phyloP scores from a whole-genome alignment of 2,888 invertebrate genomes.

The Brachyptera putata region DNA sequence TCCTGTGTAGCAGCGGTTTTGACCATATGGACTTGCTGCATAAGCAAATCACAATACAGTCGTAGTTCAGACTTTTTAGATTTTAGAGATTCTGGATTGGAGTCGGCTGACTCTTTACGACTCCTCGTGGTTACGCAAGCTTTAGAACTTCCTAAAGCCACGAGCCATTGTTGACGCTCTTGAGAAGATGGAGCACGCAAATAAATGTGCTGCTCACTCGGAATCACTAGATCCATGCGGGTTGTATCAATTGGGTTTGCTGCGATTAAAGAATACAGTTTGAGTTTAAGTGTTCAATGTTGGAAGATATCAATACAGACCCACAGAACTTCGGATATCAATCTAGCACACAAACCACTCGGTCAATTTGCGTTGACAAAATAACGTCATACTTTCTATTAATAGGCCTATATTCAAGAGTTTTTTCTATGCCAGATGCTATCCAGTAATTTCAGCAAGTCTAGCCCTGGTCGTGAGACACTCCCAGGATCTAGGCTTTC shows the following conservation, averaged over 20 bases:
- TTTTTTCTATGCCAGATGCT: not conserved
- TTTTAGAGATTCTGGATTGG: conserved; percentile 58
- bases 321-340: not conserved
- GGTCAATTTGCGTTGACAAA: not conserved
- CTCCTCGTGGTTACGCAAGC: conserved; percentile 54
- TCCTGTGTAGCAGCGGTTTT: conserved; percentile 59
- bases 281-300: not conserved
- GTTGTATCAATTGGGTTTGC: conserved; percentile 68
- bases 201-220: conserved; percentile 78
- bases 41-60: conserved; percentile 74
- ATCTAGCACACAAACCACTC: too few relatives aligned
- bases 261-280: conserved; percentile 41
- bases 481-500: too few relatives aligned
- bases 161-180: conserved; percentile 76
- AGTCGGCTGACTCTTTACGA: conserved; percentile 45
- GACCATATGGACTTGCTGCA: conserved; percentile 77
- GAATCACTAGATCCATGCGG: conserved; percentile 72
- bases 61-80: conserved; percentile 73
- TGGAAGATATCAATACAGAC: not conserved
- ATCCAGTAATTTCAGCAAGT: too few relatives aligned
- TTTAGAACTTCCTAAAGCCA: conserved; percentile 74
- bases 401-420: not conserved
- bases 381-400: not conserved
- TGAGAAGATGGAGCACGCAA: conserved; percentile 70
- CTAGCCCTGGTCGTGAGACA: too few relatives aligned